Base-by-base conservation (phyloP, 2,113 vertebrate genomes). In the Chloroceryle aenea region DNA sequence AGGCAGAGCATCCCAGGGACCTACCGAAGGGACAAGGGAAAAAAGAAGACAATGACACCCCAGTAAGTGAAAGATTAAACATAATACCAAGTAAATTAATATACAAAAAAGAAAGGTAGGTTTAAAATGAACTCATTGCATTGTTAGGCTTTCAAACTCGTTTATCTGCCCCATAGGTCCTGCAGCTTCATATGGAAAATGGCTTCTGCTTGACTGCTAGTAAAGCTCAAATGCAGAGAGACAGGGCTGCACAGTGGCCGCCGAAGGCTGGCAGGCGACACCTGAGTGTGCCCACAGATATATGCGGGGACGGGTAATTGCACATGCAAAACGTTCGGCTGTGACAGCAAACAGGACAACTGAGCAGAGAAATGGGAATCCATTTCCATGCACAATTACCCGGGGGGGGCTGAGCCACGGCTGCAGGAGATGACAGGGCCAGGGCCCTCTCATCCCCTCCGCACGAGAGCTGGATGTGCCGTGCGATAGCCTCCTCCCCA, bases 151-250 rank as follows among this genome's bases (percentile, higher is more conserved):
- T 94, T 94, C 77, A 61, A 91, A 89, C 62, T 62, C 72, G 25
- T 96, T 97, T 91, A 87, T 94, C 87, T 90, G 90, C 94, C 79
- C 88, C 67, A 76, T 29, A 90, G 86, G 80, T 93, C 89, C 89
- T 89, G 53, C 66, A 87, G 87, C 63, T 87, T 95, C 71, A 23
- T 85, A 81, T 89, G 85, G 87, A 95, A 96, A 94, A 94, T 86
- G 81, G 93, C 94, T 95, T 91, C 91, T 87, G 89, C 91, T 89
- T 89, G 89, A 26, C 56, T 86, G 90, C 89, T 42, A 27, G 69
- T 78, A n/a, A 38, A 92, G 85, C 92, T 47, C 34, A 34, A 89
- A 81, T 0, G 13, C 50, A 25, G 77, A n/a, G 18, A 7, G 10
- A 12, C 1, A 29, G 59, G 72, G 66, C 69, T 66, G 56, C 2